Percentiles rank a stretch among this genome's conserved stretches.
phyloP scores from a whole-genome alignment of 2,113 vertebrate species.

The Baryphthengus martii region DNA sequence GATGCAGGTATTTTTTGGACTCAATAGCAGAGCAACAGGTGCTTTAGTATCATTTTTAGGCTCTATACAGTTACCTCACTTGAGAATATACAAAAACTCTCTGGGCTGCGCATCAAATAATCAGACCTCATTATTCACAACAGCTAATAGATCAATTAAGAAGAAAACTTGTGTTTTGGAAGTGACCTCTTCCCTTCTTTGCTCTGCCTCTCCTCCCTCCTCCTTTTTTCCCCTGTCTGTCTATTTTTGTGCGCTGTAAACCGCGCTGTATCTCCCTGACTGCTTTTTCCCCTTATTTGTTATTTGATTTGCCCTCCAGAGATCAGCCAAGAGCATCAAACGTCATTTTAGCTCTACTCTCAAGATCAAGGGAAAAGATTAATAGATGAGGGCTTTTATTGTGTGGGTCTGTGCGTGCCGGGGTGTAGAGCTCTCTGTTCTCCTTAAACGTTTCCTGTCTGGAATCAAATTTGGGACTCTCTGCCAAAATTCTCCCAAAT shows the following conservation, averaged over 20 bases:
- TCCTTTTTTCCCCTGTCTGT: neutral
- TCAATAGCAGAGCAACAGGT: fast-evolving
- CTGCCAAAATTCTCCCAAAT: neutral
- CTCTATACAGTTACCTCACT: neutral
- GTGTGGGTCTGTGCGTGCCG: neutral
- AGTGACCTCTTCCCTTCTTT: fast-evolving
- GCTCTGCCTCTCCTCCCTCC: too few relatives aligned
- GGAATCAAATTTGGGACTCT: neutral
- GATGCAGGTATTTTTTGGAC: neutral
- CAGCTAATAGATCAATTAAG: neutral
- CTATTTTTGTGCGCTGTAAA: slow-evolving; percentile 1
- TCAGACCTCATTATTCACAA: neutral
- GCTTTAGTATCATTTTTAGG: neutral
- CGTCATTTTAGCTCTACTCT: slow-evolving; percentile 40
- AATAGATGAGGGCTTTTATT: slow-evolving; percentile 33
- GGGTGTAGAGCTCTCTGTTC: neutral
- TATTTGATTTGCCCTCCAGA: slow-evolving; percentile 72
- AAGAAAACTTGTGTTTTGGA: neutral
- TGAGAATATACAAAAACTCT: neutral
- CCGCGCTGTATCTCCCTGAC: neutral
- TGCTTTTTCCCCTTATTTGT: slow-evolving; percentile 43
- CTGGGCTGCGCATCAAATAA: neutral
- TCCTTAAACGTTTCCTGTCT: neutral
- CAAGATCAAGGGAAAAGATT: slow-evolving; percentile 45
- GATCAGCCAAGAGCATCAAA: slow-evolving; percentile 47